Evolutionary conservation across 2,797 vertebrate genomes (phyloP).

Genomic region (Fringilla coelebs): DNA sequence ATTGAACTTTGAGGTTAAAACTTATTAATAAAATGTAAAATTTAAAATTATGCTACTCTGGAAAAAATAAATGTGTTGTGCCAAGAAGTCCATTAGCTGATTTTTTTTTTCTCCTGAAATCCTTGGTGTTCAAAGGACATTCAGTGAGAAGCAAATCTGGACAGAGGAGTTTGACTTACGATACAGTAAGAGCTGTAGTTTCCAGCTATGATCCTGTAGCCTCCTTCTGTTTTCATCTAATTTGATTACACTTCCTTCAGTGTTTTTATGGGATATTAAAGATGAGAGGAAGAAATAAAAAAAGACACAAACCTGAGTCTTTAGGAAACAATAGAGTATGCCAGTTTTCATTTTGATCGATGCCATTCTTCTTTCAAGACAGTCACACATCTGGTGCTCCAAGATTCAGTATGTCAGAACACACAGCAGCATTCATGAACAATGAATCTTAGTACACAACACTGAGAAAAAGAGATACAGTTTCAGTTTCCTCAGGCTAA

Average conservation of each 20-base stretch:
- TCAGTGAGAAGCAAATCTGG: neutral
- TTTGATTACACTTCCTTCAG: neutral
- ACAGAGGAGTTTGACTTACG: neutral
- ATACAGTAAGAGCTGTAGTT: neutral
- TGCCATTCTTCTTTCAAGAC: neutral
- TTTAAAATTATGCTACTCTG: neutral
- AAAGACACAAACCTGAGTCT: neutral
- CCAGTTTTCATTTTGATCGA: neutral
- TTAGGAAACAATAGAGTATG: neutral
- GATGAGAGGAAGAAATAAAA: neutral
- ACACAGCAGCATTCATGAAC: neutral
- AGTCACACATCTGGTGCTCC: no score
- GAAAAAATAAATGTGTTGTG: neutral
- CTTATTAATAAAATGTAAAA: neutral
- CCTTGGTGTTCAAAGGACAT: neutral
- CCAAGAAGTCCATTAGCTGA: constrained; percentile 14
- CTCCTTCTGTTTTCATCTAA: neutral
- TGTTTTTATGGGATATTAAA: neutral
- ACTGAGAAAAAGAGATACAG: neutral
- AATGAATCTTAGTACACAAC: neutral
- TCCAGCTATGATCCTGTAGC: neutral
- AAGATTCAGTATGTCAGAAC: neutral
- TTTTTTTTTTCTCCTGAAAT: neutral
- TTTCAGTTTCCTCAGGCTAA: neutral
- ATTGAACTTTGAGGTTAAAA: constrained; percentile 10